phyloP scores from a whole-genome alignment of 1,140 invertebrate species.

The Gryllus bimaculatus region DNA sequence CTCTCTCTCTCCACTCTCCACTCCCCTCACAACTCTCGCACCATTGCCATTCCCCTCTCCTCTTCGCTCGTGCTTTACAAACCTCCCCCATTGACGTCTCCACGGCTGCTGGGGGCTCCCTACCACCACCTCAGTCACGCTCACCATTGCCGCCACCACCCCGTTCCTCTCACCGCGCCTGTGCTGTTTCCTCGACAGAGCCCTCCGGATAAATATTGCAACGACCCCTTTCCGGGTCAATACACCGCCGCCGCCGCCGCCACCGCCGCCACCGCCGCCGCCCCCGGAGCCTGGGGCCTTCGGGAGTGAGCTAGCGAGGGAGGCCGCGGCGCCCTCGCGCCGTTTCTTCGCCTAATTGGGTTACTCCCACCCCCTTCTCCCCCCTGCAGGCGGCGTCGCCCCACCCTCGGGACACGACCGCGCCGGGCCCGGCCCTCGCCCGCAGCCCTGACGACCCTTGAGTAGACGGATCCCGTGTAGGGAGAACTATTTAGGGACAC shows the following conservation, averaged over 20 bases:
- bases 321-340: not conserved
- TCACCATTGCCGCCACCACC: not conserved
- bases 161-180: not conserved
- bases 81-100: too few species aligned
- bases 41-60: too few species aligned
- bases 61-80: too few species aligned
- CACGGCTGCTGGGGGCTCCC: not conserved
- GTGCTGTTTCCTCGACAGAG: not conserved
- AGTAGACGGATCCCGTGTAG: too few species aligned
- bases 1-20: too few species aligned
- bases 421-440: too few species aligned
- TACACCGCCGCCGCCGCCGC: not conserved
- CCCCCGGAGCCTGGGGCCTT: not conserved
- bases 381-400: too few species aligned
- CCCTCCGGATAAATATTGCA: slow-evolving; percentile 1
- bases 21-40: too few species aligned
- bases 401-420: not conserved
- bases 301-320: not conserved
- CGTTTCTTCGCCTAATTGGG: too few species aligned
- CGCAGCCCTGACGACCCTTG: too few species aligned
- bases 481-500: too few species aligned
- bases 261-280: too few species aligned
- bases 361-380: not conserved
- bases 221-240: slow-evolving; percentile 2
- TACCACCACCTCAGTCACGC: not conserved